phyloP scores from a whole-genome alignment of 2,888 invertebrate genomes.

The Miltochrista miniata region DNA sequence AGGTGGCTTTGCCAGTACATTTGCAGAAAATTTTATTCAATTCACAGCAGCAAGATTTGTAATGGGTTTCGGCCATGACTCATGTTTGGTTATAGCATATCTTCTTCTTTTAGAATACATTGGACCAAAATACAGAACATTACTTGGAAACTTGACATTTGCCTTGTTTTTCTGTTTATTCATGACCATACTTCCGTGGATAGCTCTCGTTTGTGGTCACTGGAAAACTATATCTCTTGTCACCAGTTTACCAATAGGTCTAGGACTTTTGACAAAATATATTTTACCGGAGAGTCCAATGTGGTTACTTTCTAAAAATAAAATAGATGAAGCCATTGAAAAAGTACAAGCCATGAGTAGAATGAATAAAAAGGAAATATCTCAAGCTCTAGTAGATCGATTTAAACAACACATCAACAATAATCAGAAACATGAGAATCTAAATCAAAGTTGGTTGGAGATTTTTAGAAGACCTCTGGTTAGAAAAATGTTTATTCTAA shows the following conservation, averaged over 20 bases:
- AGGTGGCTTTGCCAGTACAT: constrained; percentile 55
- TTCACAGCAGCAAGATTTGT: constrained; percentile 61
- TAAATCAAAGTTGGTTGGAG: constrained; percentile 41
- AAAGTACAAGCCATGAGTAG: constrained; percentile 52
- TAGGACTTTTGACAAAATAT: constrained; percentile 53
- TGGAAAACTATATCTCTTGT: constrained; percentile 61
- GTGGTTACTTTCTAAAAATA: constrained; percentile 62
- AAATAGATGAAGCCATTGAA: constrained; percentile 54
- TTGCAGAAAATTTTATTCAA: constrained; percentile 46
- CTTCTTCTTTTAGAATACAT: constrained; percentile 61
- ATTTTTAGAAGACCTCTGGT: constrained; percentile 51
- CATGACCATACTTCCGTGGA: constrained; percentile 56
- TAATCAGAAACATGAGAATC: constrained; percentile 14
- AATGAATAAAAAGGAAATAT: constrained; percentile 55
- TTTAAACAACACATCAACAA: constrained; percentile 42
- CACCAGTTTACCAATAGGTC: constrained; percentile 58
- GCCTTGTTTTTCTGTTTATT: constrained; percentile 56
- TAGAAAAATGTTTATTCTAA: constrained; percentile 51
- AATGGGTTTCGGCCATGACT: constrained; percentile 67
- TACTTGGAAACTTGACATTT: constrained; percentile 60
- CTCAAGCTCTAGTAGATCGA: constrained; percentile 47
- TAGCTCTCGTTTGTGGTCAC: constrained; percentile 59
- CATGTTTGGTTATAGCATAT: constrained; percentile 67
- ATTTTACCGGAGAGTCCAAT: constrained; percentile 67
- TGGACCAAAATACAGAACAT: constrained; percentile 63